Evolutionary conservation across 2,888 invertebrate genomes (phyloP), one percentile per base, ranked within the genome.

Genomic region (Druceiella hillmani): DNA sequence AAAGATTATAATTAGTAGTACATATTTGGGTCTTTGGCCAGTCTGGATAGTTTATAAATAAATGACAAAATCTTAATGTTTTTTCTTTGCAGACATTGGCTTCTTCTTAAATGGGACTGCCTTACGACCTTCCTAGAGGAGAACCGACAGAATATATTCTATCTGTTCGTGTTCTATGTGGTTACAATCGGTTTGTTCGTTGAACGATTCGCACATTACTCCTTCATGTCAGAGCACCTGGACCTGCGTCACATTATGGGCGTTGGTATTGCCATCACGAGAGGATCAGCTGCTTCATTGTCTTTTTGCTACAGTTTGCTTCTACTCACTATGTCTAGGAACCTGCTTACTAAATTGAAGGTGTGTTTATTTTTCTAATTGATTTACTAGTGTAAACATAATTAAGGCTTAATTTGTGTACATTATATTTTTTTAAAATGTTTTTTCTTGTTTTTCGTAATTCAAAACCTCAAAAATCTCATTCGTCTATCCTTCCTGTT

Each of bases 161-260:
- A 94, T 58, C 68, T 97, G 17, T 92, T 95, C 60, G 75, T 95
- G 4, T 97, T 94, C 67, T 94, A 92, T 58, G 90, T 94, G n/a
- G 78, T 91, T 29, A 94, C 92, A 2, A 87, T 92, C 47, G 89
- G 87, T 0, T 63, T 95, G n/a, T 97, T 95, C 57, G 84, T 94
- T 5, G 94, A 95, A 59, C 73, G 95, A 57, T 97, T 95, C 56
- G 92, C 94, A 38, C 91, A 93, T 68, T 95, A 95, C 58, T 91
- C 93, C 0, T 94, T 94, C 61, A 90, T 95, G 88, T 84, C 92
- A 1, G 95, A 97, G 56, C 94, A 95, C 62, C 84, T 92, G 14
- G 95, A 97, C 62, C 65, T 97, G 49, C 74, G 95, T 2, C 92
- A 95, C 55, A 94, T 97, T 27, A 95, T 97, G 95, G 95, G 95